These are phyloP conservation scores for Lacanobia oleracea DNA, from an alignment of 2,888 invertebrate species.

Conservation along the genomic window DNA sequence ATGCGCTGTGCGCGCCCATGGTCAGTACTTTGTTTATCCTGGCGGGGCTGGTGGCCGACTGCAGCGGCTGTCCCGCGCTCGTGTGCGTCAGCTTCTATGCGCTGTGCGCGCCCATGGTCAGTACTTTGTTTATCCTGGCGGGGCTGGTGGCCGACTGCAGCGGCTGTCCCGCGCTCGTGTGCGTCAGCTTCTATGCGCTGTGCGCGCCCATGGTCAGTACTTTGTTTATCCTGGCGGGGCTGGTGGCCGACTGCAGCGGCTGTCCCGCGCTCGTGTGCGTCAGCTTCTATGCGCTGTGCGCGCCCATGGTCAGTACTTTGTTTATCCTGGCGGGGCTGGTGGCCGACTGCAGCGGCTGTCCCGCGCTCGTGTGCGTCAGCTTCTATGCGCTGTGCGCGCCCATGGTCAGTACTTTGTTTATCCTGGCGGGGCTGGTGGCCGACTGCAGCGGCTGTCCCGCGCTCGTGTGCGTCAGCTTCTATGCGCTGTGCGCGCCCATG, in stretches of 20 bases:
- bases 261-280: slow-evolving; percentile 97
- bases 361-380: slow-evolving; percentile 95
- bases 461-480: slow-evolving; percentile 95
- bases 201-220: slow-evolving; percentile 95
- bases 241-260: slow-evolving; percentile 95
- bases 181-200: slow-evolving; percentile 94
- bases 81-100: slow-evolving; percentile 96
- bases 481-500: slow-evolving; percentile 95
- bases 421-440: slow-evolving; percentile 96
- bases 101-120: slow-evolving; percentile 95
- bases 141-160: slow-evolving; percentile 96
- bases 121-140: slow-evolving; percentile 92
- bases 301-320: slow-evolving; percentile 93
- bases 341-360: slow-evolving; percentile 95
- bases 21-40: slow-evolving; percentile 92
- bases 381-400: slow-evolving; percentile 96
- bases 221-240: slow-evolving; percentile 95
- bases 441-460: slow-evolving; percentile 96
- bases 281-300: slow-evolving; percentile 94
- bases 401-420: slow-evolving; percentile 92
- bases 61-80: slow-evolving; percentile 95
- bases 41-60: slow-evolving; percentile 96
- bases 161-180: slow-evolving; percentile 97
- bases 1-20: slow-evolving; percentile 95
- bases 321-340: slow-evolving; percentile 96